Evolutionary conservation across 2,888 invertebrate genomes (phyloP).

Genomic region (Microctonus brassicae): DNA sequence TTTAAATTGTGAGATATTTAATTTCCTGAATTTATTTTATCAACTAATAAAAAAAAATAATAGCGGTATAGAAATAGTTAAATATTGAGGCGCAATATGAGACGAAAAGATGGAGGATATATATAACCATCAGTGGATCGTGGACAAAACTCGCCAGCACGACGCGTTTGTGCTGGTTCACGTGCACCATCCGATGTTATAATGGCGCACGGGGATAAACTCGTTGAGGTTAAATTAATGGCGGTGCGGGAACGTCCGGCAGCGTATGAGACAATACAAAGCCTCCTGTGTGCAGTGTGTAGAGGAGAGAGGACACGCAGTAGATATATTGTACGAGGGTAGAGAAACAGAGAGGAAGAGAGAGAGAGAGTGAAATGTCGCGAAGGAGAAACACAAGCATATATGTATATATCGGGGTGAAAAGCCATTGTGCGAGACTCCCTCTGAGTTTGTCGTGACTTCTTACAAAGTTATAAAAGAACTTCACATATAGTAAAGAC

Average conservation of each 20-base stretch:
- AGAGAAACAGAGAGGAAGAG: conserved; percentile 33
- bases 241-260: conserved; percentile 52
- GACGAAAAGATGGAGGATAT: no score
- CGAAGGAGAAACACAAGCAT: conserved; percentile 22
- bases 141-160: conserved; percentile 7
- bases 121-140: not conserved
- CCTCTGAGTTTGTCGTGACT: conserved; percentile 60
- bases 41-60: not conserved
- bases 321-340: not conserved
- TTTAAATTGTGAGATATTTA: no score
- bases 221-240: conserved; percentile 59
- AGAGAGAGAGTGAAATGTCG: conserved; percentile 34
- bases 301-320: conserved; percentile 9
- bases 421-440: conserved; percentile 61
- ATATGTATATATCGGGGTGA: conserved; percentile 50
- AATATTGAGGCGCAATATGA: no score
- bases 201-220: conserved; percentile 51
- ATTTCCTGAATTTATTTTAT: no score
- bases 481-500: conserved; percentile 35
- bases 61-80: not conserved
- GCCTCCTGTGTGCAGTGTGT: conserved; percentile 37
- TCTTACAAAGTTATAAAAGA: conserved; percentile 61
- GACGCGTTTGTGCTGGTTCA: conserved; percentile 16
- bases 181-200: conserved; percentile 47
- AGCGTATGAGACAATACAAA: conserved; percentile 59